Conservation (phyloP, 2,888 invertebrate genomes). For the Drosophila melanosoma region DNA sequence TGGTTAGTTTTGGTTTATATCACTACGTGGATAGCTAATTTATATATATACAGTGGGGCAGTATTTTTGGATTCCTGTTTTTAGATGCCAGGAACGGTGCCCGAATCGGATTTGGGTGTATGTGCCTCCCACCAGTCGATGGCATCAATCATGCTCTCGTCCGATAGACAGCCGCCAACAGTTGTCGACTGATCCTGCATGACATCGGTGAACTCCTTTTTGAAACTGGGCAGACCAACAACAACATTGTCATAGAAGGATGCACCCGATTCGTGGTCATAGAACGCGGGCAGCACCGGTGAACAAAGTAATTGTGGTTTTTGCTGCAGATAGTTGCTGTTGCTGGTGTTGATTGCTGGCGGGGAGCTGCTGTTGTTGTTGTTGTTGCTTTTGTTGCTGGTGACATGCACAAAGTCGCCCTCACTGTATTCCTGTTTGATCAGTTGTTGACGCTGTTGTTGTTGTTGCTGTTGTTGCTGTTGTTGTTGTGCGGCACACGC, state of each 20-base stretch:
- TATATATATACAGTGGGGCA: slow-evolving; percentile 33
- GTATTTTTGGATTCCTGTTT: neutral
- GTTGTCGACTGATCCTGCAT: slow-evolving; percentile 82
- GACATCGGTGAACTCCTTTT: slow-evolving; percentile 83
- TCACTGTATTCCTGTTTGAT: slow-evolving; percentile 76
- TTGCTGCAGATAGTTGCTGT: slow-evolving; percentile 31
- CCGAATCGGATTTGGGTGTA: slow-evolving; percentile 83
- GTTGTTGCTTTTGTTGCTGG: slow-evolving; percentile 46
- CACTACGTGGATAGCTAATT: slow-evolving; percentile 34
- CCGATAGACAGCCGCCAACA: slow-evolving; percentile 81
- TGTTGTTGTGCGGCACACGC: slow-evolving; percentile 80
- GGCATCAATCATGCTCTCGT: slow-evolving; percentile 86
- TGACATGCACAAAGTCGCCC: slow-evolving; percentile 54
- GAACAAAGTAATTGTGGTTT: slow-evolving; percentile 60
- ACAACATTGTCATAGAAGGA: slow-evolving; percentile 75
- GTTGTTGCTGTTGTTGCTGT: slow-evolving; percentile 57
- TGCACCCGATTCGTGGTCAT: slow-evolving; percentile 63
- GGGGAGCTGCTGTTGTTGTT: slow-evolving; percentile 42
- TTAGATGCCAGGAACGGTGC: slow-evolving; percentile 43
- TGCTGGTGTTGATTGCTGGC: slow-evolving; percentile 45
- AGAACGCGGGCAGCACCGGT: slow-evolving; percentile 72
- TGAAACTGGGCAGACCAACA: slow-evolving; percentile 67
- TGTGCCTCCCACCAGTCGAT: slow-evolving; percentile 87
- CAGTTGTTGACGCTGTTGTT: slow-evolving; percentile 42
- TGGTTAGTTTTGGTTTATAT: slow-evolving; percentile 44